Evolutionary conservation across 1,140 invertebrate species (phyloP), one percentile per base, ranked within the genome.

Genomic region (Caenorhabditis brenneri): DNA sequence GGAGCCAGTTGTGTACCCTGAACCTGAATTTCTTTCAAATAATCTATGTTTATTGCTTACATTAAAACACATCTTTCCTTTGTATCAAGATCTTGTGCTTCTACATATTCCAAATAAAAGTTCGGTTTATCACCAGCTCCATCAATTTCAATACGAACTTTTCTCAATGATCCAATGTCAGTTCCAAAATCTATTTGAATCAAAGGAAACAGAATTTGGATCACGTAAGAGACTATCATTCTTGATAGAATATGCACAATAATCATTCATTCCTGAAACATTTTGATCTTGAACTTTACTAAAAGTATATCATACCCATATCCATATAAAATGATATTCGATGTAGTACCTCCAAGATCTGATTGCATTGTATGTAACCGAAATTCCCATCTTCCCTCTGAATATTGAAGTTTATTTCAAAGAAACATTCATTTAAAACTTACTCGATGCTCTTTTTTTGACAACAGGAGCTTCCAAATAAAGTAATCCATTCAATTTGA

Each of bases 361-460:
- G 86, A 86, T 7, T 79, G 22, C 49, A 58, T 27, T 10, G 55
- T 55, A 60, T 87, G 86, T 7, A 87, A 22, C 15, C 82, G 36
- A 48, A 87, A 79, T 49, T 86, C 81, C 86, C 86, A 87, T 53
- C 85, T 27, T 22, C 86, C 86, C 16, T 84, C 86, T 87, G 16
- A 33, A 24, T 31, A 16, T 15, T 60, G 2, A 29, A 7, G 29
- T 15, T 24, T 10, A 4, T 60, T 48, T 24, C 10, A 69, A 80
- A 36, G 24, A 27, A 65, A n/a, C n/a, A n/a, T n/a, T n/a, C n/a
- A n/a, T 10, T 9, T 27, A n/a, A 22, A 53, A 33, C 42, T 51
- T 39, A 51, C n/a, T 51, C n/a, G 65, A 29, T 82, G 80, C 42
- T 86, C 74, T 46, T 1, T 49, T 83, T 27, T 53, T 42, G 12